Percentiles rank a stretch among this genome's conserved stretches.
Conservation (phyloP, 1,140 invertebrate species). For the Ctenoplectra terminalis region DNA sequence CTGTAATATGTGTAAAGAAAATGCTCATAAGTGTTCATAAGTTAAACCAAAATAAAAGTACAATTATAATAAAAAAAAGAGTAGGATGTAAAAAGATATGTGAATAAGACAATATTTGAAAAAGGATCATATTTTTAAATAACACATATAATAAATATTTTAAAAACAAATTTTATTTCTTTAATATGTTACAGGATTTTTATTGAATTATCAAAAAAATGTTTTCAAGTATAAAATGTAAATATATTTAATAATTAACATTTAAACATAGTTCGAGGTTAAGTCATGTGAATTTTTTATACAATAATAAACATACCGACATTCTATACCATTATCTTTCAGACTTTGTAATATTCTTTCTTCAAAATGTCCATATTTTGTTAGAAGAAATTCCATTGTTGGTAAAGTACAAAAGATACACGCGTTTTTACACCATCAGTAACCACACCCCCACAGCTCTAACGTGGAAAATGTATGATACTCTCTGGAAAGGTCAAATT, state of each 20-base stretch:
- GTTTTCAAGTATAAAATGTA: neutral
- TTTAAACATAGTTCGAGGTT: constrained; percentile 43
- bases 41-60: neutral
- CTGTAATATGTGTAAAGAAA: no score
- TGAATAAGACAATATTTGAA: neutral
- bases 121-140: neutral
- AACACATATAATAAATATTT: neutral
- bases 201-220: neutral
- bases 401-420: neutral
- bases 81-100: neutral
- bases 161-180: constrained; percentile 1
- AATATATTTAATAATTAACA: neutral
- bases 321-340: constrained; percentile 60
- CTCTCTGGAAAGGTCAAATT: constrained; percentile 8
- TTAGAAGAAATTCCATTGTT: constrained; percentile 58
- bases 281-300: constrained; percentile 25
- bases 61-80: neutral
- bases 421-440: constrained; percentile 33
- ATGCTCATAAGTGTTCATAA: no score
- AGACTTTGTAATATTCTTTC: constrained; percentile 61
- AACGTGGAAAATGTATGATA: constrained; percentile 17
- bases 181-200: neutral
- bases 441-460: constrained; percentile 33
- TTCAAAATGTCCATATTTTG: constrained; percentile 56
- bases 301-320: constrained; percentile 58